phyloP scores from a whole-genome alignment of 1,140 invertebrate genomes.

The Stegodyphus dumicola region DNA sequence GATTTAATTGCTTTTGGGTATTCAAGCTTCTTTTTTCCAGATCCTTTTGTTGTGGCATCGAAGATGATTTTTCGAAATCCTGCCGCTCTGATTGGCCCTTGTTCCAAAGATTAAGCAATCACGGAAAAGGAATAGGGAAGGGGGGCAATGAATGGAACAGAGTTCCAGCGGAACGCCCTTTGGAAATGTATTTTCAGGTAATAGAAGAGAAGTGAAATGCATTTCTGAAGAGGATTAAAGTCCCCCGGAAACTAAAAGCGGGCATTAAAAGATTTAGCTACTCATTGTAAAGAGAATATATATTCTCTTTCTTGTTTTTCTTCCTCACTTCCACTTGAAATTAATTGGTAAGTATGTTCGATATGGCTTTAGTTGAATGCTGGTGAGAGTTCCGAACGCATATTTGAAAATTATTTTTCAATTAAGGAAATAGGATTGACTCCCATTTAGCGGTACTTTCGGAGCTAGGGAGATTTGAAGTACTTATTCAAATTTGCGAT shows the following conservation, averaged over 20 bases:
- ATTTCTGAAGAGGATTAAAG: background rate
- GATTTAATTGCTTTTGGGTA: slow-evolving; percentile 28
- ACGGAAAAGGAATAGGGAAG: no score
- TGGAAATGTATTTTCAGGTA: background rate
- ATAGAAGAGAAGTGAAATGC: background rate
- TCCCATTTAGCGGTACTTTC: no score
- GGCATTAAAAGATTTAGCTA: background rate
- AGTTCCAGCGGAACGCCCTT: background rate
- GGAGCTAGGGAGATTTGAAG: no score
- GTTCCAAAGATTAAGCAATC: background rate
- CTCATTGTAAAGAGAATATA: no score
- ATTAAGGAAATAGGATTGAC: background rate
- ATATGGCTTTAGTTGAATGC: no score
- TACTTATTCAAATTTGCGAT: no score
- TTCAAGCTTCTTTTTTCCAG: background rate
- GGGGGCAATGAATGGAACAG: background rate
- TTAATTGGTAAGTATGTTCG: background rate
- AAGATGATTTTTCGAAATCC: slow-evolving; percentile 19
- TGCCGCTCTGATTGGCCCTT: background rate
- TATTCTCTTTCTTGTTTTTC: background rate
- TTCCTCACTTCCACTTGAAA: background rate
- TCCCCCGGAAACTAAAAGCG: background rate
- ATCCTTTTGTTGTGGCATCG: slow-evolving; percentile 28
- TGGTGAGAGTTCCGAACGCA: background rate
- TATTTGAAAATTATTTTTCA: background rate